A percentile compares a stretch with the other conserved stretches of the same genome.
Evolutionary conservation across 2,797 vertebrate genomes (phyloP).

Genomic region (Taeniopygia guttata): DNA sequence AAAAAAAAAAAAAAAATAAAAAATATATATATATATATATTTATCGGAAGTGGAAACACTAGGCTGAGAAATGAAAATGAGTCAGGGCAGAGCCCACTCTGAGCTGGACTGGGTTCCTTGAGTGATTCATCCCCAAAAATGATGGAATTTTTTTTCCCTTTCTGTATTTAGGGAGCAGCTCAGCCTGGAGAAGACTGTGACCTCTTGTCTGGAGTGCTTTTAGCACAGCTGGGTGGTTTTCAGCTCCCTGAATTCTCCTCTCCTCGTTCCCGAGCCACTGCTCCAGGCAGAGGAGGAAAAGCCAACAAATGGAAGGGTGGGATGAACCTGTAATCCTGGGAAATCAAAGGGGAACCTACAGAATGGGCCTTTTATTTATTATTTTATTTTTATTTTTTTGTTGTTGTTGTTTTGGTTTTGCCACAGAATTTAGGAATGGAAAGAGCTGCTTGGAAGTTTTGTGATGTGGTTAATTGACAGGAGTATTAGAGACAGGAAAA

Average conservation of each 20-base stretch:
- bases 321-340: background rate
- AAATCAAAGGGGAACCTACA: background rate
- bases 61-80: conserved; percentile 22
- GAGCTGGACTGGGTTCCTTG: background rate
- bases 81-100: background rate
- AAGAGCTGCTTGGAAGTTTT: background rate
- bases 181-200: background rate
- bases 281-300: background rate
- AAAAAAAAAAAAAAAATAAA: background rate
- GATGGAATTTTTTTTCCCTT: background rate
- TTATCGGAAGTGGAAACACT: conserved; percentile 25
- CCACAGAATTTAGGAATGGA: background rate
- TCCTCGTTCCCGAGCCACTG: background rate
- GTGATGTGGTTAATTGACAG: background rate
- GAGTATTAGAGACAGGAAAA: background rate
- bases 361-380: background rate
- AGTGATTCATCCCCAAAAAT: conserved; percentile 47
- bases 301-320: background rate
- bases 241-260: background rate
- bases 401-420: background rate
- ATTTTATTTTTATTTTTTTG: no score
- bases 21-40: no score
- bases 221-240: background rate
- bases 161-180: background rate
- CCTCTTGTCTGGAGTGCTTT: background rate